Base-by-base conservation (phyloP, 2,797 vertebrate genomes). In the Chelmon rostratus region DNA sequence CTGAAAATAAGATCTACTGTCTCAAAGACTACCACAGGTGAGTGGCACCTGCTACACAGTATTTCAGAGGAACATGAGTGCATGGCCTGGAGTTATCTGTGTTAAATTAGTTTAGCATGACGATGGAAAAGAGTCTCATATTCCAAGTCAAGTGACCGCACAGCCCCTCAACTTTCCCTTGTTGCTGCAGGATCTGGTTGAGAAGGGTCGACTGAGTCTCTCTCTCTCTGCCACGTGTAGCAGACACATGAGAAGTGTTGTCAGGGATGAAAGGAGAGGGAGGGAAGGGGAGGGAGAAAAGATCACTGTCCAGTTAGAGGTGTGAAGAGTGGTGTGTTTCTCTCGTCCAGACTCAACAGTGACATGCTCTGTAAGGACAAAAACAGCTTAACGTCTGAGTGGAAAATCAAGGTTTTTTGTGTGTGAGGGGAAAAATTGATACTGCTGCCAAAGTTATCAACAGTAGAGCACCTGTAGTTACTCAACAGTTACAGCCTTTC, bases 1-100 rank as follows among this genome's bases (percentile, higher is more conserved):
- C 96, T 0, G 97, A 99, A 82, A 98, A 98, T 89, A 98, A 97
- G 95, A 98, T 99, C 91, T 99, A 99, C 95, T 99, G 98, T 75
- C 97, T 99, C 85, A 96, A 96, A 87, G 98, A 99, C 93, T 99
- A 99, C 86, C 98, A 99, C 96, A 97, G 96, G 98, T 98, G 68
- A 87, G 68, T 0, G 16, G 50, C 61, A 54, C 73, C 65, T 65
- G 28, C 52, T 64, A 44, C 16, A 13, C n/a, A 61, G 42, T 33
- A 31, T 19, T 33, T 63, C 28, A 61, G 63, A 58, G 28, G 38
- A 68, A 56, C 33, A 31, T 2, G 0, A 52, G 47, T 9, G 1
- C 28, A 13, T 19, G 65, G 53, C 40, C 40, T 33, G 2, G 52
- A 64, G 79, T 78, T 70, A 68, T 79, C 63, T 65, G 56, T 15